Evolutionary conservation across 2,888 invertebrate species (phyloP), one percentile per base, ranked within the genome.

Genomic region (Anthrax anthrax): DNA sequence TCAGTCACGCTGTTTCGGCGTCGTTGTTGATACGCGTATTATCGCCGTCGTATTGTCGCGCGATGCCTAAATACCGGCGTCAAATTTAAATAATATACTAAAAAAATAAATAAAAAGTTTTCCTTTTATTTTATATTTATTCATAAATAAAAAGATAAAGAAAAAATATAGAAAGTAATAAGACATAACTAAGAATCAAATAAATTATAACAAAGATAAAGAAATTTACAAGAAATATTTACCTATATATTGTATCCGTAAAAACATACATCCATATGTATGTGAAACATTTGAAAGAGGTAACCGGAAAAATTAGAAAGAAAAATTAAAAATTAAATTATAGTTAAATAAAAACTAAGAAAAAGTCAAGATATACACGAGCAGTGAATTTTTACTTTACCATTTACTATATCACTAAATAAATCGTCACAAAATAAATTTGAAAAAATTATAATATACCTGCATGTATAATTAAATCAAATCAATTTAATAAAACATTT

Each of bases 1-100:
- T 54, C 52, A 54, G 54, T 54, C 52, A 54, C 52, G 54, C 54
- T 54, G 54, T 54, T 54, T 53, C 54, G 52, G 52, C 54, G 54
- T 52, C 52, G 51, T 54, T 53, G 54, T 53, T 53, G 52, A 53
- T 54, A 54, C 54, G 52, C 54, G 54, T 53, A 51, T 51, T 52
- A 48, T 49, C 45, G 45, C 49, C 52, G 52, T 47, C 51, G 50
- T 50, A 46, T 8, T 47, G 49, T 47, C 51, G 52, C 54, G 51
- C 50, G 51, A 54, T 54, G 52, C 49, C 50, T 50, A 50, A 50
- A 43, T 43, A 37, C 38, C 43, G 42, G 42, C 42, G 37, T 43
- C 36, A 43, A 43, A 36, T 36, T 47, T 50, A 48, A 47, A 17
- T 43, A 40, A 43, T 29, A 27, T 29, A 41, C n/a, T 16, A 16